Percentiles rank a stretch among this genome's conserved stretches.
phyloP scores from a whole-genome alignment of 1,140 invertebrate species.

The Aphis gossypii region DNA sequence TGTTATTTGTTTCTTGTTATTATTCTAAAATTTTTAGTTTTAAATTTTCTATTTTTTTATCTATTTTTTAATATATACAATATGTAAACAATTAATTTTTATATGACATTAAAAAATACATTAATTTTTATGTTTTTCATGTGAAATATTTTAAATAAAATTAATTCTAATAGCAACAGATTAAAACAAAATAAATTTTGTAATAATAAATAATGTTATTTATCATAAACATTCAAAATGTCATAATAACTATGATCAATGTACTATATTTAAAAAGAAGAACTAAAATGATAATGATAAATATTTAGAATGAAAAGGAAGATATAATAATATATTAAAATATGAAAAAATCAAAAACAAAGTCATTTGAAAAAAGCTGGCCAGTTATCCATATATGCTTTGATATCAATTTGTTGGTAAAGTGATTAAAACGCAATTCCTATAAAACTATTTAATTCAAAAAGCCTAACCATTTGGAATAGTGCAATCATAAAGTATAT shows the following conservation, averaged over 20 bases:
- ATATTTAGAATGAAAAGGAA: neutral
- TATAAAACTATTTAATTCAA: neutral
- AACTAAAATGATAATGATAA: neutral
- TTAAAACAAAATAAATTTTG: no score
- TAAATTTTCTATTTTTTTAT: neutral
- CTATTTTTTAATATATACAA: neutral
- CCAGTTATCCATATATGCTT: neutral
- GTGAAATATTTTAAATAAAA: no score
- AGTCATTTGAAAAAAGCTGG: neutral
- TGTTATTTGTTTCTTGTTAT: neutral
- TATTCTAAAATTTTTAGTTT: neutral
- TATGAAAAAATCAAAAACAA: no score
- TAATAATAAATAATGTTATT: no score
- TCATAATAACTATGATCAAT: no score
- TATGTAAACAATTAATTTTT: no score
- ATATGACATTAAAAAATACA: no score
- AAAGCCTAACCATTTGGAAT: neutral
- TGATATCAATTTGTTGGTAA: neutral
- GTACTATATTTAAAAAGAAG: no score
- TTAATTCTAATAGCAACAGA: no score
- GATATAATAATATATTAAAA: no score
- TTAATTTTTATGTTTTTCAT: neutral
- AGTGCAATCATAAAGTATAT: no score
- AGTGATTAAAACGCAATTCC: neutral
- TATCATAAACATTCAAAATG: no score